phyloP scores from a whole-genome alignment of 1,140 invertebrate genomes.

The Drosophila tani region DNA sequence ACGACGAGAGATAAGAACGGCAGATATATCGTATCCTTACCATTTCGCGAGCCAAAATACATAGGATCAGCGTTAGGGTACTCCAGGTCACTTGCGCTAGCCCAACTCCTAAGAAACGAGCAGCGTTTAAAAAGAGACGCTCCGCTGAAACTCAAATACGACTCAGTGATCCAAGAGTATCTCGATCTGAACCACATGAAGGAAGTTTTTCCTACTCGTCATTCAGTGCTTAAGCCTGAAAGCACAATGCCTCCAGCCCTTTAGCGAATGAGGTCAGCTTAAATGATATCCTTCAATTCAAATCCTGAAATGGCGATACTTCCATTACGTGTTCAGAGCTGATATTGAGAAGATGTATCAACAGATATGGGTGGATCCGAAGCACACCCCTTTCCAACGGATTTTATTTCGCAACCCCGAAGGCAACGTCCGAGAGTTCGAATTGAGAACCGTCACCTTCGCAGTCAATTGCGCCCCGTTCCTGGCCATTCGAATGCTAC shows the following conservation, averaged over 20 bases:
- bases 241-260: too few relatives aligned
- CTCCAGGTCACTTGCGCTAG: too few relatives aligned
- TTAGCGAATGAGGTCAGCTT: too few relatives aligned
- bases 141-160: neutral
- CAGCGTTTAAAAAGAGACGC: neutral
- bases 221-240: neutral
- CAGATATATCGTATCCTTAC: too few relatives aligned
- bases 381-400: too few relatives aligned
- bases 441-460: too few relatives aligned
- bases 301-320: neutral
- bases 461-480: neutral
- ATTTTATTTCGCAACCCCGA: too few relatives aligned
- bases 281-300: neutral
- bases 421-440: neutral
- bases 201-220: neutral
- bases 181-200: neutral
- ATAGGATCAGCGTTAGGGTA: too few relatives aligned
- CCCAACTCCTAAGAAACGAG: neutral
- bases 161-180: neutral
- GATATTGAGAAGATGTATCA: too few relatives aligned
- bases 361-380: neutral
- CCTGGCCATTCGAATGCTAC: too few relatives aligned
- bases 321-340: too few relatives aligned
- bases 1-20: neutral
- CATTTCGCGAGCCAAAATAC: too few relatives aligned